Evolutionary conservation across 2,113 vertebrate species (phyloP).

Genomic region (Chrysochloris asiatica): DNA sequence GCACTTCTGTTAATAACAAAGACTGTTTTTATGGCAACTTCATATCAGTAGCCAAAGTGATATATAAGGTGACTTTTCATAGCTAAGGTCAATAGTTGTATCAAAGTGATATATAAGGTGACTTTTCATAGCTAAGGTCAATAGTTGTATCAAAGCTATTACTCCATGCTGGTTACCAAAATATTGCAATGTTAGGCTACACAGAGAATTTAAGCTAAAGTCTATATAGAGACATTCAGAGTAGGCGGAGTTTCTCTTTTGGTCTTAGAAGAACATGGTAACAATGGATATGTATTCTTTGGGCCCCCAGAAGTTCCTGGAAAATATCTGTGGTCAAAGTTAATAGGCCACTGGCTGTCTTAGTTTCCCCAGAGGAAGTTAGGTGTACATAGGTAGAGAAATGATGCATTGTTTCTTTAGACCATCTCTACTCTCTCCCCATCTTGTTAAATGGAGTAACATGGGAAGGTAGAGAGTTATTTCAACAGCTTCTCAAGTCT

Average conservation of each 20-base stretch:
- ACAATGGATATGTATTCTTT: neutral
- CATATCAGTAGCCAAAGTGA: conserved; percentile 6
- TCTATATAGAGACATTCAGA: neutral
- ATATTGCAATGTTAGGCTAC: neutral
- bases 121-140: neutral
- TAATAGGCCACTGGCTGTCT: neutral
- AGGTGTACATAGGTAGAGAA: neutral
- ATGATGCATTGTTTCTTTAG: neutral
- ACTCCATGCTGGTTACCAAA: neutral
- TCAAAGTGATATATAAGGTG: too few relatives aligned
- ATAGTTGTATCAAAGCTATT: neutral
- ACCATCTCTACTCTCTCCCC: neutral
- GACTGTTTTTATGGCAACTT: neutral
- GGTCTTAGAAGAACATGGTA: too few relatives aligned
- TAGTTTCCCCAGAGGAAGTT: neutral
- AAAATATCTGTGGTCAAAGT: neutral
- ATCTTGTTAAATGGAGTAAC: neutral
- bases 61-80: neutral
- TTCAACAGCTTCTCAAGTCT: neutral
- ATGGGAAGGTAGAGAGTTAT: neutral
- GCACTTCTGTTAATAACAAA: neutral
- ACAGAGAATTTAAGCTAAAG: neutral
- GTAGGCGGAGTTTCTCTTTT: neutral
- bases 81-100: too few relatives aligned
- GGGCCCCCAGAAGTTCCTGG: neutral